Conservation (phyloP, 2,113 vertebrate genomes). For the Puma concolor region DNA sequence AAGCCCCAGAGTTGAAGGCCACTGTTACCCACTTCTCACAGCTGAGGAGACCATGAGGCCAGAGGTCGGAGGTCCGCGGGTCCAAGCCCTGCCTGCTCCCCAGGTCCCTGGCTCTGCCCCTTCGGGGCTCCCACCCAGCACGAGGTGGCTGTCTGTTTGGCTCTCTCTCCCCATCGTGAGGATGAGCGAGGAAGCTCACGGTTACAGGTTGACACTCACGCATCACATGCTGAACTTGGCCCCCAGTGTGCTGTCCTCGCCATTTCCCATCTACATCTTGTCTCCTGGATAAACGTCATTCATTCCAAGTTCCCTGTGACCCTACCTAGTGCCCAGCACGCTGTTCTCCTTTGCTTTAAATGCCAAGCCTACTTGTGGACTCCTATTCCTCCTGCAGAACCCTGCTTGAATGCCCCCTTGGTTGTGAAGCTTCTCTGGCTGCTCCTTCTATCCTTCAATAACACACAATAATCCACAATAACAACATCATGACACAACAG, state of each 20-base stretch:
- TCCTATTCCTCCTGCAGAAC: slow-evolving; percentile 41
- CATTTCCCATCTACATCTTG: background rate
- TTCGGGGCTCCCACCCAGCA: background rate
- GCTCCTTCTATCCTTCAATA: background rate
- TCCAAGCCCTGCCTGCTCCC: background rate
- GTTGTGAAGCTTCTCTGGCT: background rate
- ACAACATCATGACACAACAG: background rate
- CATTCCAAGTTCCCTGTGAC: background rate
- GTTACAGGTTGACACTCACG: accelerated
- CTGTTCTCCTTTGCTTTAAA: background rate
- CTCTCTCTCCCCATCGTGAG: background rate
- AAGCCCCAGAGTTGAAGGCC: background rate
- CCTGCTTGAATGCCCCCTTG: background rate
- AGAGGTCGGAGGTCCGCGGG: accelerated
- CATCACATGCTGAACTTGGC: accelerated
- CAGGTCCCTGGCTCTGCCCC: background rate
- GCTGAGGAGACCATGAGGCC: background rate
- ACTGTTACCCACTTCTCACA: accelerated
- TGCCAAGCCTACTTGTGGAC: background rate
- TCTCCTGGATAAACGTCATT: background rate
- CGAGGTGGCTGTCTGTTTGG: background rate
- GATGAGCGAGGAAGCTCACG: too few relatives aligned
- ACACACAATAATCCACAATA: background rate
- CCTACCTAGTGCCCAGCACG: background rate
- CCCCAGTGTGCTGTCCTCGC: accelerated